Conservation (phyloP, 37 sponge, comb jelly and placozoan species). For the Agelas oroides region DNA sequence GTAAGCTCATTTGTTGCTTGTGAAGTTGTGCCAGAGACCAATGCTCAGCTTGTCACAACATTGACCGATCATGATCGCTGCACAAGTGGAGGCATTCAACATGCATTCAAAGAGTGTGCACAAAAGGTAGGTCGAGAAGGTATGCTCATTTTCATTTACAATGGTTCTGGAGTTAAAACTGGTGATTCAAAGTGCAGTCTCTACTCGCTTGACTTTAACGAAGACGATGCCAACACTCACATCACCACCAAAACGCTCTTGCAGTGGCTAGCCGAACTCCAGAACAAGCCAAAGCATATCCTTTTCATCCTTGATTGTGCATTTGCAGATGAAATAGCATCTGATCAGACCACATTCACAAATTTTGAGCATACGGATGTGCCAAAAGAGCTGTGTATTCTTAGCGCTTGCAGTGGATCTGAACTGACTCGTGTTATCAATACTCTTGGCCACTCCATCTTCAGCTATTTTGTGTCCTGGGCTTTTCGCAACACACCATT, state of each 20-base stretch:
- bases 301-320: slow-evolving; percentile 48
- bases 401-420: slow-evolving; percentile 18
- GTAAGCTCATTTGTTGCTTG: too few relatives aligned
- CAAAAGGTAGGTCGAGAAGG: slow-evolving; percentile 34
- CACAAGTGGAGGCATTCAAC: slow-evolving; percentile 33
- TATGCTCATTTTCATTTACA: slow-evolving; percentile 55
- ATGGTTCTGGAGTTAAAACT: slow-evolving; percentile 42
- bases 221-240: neutral
- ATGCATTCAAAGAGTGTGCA: slow-evolving; percentile 29
- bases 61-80: neutral
- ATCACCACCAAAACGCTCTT: slow-evolving; percentile 12
- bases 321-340: slow-evolving; percentile 30
- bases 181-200: slow-evolving; percentile 18
- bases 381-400: neutral
- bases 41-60: slow-evolving; percentile 6
- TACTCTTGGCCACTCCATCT: slow-evolving; percentile 16
- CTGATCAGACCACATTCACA: neutral
- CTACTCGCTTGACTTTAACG: slow-evolving; percentile 30
- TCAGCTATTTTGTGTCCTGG: slow-evolving; percentile 23
- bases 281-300: slow-evolving; percentile 24
- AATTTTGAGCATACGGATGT: neutral
- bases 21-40: slow-evolving; percentile 1
- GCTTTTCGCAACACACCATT: neutral
- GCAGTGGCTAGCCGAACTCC: slow-evolving; percentile 19
- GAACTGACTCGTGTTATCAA: slow-evolving; percentile 2